Evolutionary conservation across 2,113 vertebrate species (phyloP), one percentile per base, ranked within the genome.

Genomic region (Colinus virginianus): DNA sequence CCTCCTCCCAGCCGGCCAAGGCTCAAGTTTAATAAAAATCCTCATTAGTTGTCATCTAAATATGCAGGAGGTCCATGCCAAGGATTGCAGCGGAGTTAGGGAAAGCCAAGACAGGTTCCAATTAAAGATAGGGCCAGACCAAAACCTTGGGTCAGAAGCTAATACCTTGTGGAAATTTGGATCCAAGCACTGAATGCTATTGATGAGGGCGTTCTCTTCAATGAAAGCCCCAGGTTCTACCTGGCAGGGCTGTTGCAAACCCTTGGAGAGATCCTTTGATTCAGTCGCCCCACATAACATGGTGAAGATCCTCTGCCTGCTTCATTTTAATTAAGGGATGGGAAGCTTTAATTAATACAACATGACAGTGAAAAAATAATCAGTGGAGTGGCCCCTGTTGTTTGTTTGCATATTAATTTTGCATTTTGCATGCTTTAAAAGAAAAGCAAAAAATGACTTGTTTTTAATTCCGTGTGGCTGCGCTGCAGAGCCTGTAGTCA

Each of bases 11-110:
- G 83, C 69, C 77, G 19, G 64, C 23, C 4, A 2, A 95, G 74
- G 74, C 90, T 97, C 89, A 97, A 96, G 89, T 97, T 96, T 96
- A 97, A 98, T 97, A 96, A 96, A 90, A 97, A 96, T 96, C 97
- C 87, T 96, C 92, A 97, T 97, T 96, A 97, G 84, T 76, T 95
- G 69, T 95, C 96, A 87, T 91, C 93, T 94, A 95, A 97, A 97
- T 95, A 94, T 91, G 96, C 95, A 95, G 78, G 72, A 91, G n/a
- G 49, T 62, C 70, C 66, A 25, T 72, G 81, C 86, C 90, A 96
- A 75, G 11, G 42, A 32, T 70, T 90, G 87, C 64, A 91, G 69
- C 79, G 75, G 77, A 96, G 75, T 67, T 75, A 69, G 19, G 78
- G 40, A 77, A 90, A 89, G 87, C 45, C 79, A 87, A 66, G 87